These are phyloP conservation scores for Anagrus nilaparvatae DNA, from an alignment of 1,140 invertebrate species.

Conservation along the genomic window DNA sequence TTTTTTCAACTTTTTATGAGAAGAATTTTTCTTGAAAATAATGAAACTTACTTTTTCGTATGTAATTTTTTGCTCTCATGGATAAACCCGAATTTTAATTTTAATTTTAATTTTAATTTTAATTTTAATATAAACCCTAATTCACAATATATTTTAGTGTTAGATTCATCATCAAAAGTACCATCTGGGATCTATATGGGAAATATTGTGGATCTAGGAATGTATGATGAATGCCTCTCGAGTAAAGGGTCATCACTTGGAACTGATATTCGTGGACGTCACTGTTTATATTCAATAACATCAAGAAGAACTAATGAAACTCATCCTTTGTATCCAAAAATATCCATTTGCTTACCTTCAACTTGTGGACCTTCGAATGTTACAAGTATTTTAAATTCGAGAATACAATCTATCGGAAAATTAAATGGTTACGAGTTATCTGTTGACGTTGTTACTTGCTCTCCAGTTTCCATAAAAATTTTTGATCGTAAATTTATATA, in stretches of 20 bases:
- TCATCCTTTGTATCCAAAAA: conserved; percentile 1
- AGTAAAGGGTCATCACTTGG: conserved; percentile 7
- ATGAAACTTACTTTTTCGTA: no score
- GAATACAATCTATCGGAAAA: neutral
- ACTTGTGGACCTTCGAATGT: conserved; percentile 13
- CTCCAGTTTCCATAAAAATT: no score
- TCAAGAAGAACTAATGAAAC: neutral
- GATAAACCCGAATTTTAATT: no score
- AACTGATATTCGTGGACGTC: conserved; percentile 13
- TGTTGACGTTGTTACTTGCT: no score
- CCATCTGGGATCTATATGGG: conserved; percentile 29
- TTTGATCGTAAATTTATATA: no score
- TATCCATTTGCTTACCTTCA: conserved; percentile 19
- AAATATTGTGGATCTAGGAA: conserved; percentile 27
- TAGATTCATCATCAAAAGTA: conserved; percentile 31
- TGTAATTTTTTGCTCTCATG: no score
- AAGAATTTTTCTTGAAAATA: no score
- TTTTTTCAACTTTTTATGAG: no score
- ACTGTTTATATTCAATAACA: conserved; percentile 18
- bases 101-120: no score
- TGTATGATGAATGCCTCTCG: conserved; percentile 29
- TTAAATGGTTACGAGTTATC: neutral
- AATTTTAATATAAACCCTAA: no score
- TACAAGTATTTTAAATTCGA: neutral
- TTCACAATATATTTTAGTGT: conserved; percentile 30